Conservation (phyloP, 2,888 invertebrate genomes). For the Nipponacmea schrenckii region DNA sequence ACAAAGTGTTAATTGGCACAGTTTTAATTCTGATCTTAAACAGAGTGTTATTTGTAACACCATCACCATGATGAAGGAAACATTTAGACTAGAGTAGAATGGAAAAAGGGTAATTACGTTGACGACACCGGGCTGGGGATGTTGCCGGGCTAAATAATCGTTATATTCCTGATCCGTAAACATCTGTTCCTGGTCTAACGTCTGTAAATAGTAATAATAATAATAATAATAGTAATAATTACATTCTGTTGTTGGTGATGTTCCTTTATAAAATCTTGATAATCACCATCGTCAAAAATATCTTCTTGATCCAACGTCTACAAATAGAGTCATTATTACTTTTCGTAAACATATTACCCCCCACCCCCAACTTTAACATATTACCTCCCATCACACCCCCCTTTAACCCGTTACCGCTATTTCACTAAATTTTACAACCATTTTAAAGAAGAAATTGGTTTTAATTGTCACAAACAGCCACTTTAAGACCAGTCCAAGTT, state of each 20-base stretch:
- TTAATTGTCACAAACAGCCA: too few species aligned
- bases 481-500: too few species aligned
- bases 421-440: too few species aligned
- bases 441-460: too few species aligned
- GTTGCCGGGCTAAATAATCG: slow-evolving; percentile 71
- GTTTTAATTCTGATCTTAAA: too few species aligned
- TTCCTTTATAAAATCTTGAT: slow-evolving; percentile 74
- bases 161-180: slow-evolving; percentile 87
- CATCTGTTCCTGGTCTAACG: slow-evolving; percentile 83
- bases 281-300: slow-evolving; percentile 86
- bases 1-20: too few species aligned
- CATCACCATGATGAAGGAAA: too few species aligned
- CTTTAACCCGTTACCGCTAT: slow-evolving; percentile 27
- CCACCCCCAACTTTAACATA: background rate
- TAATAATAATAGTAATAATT: background rate
- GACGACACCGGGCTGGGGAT: slow-evolving; percentile 15
- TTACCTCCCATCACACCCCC: slow-evolving; percentile 8
- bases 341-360: background rate
- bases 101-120: background rate
- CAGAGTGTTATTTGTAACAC: too few species aligned
- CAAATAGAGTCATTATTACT: slow-evolving; percentile 15
- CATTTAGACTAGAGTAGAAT: background rate
- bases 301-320: slow-evolving; percentile 81
- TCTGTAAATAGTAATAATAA: slow-evolving; percentile 45
- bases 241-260: slow-evolving; percentile 20